Conservation (phyloP, 2,113 vertebrate species). For the Equus quagga region DNA sequence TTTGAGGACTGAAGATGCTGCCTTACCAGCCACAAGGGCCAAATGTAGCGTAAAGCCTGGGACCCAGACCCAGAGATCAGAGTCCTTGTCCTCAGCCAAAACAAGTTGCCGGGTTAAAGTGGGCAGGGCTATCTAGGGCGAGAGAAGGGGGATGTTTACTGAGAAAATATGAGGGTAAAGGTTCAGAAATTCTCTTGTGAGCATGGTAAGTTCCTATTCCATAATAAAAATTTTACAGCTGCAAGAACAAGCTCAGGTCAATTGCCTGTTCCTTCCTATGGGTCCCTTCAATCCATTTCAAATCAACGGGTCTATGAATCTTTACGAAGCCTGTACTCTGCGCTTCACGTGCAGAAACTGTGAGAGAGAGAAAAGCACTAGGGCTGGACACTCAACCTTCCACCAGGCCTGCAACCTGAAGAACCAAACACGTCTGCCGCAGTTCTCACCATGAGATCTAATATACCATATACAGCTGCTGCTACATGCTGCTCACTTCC, state of each 20-base stretch:
- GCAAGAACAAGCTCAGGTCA: background rate
- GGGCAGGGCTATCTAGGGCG: background rate
- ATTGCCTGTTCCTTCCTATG: background rate
- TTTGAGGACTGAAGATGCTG: background rate
- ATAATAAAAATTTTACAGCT: background rate
- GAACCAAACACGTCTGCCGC: background rate
- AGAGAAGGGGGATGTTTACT: background rate
- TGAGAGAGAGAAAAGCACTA: background rate
- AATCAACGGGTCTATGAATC: background rate
- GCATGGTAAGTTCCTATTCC: background rate
- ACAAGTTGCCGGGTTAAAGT: background rate
- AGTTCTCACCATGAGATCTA: background rate
- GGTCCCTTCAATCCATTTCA: background rate
- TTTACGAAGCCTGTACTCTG: slow-evolving; percentile 36
- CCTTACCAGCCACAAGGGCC: background rate
- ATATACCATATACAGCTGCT: background rate
- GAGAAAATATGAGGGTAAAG: background rate
- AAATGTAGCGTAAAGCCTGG: background rate
- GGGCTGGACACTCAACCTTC: background rate
- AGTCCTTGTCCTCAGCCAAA: background rate
- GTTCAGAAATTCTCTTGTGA: background rate
- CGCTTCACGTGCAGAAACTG: background rate
- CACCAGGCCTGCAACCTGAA: background rate
- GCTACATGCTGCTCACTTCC: background rate
- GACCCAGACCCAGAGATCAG: background rate